A percentile compares a stretch with the other conserved stretches of the same genome.
Evolutionary conservation across 2,797 vertebrate species (phyloP).

Genomic region (Squalus acanthias): DNA sequence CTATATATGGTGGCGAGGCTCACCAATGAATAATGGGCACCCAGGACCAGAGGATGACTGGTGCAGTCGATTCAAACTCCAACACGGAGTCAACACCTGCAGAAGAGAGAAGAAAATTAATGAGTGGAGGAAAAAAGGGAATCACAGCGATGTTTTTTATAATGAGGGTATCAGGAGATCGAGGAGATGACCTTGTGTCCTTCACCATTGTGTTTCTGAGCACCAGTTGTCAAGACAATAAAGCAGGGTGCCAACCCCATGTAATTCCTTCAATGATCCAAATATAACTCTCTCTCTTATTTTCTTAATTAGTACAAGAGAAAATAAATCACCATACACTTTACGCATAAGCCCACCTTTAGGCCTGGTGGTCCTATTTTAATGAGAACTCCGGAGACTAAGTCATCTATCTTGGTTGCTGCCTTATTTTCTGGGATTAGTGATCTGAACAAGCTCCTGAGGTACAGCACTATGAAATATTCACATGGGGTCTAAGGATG

Average conservation of each 20-base stretch:
- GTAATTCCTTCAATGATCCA: background rate
- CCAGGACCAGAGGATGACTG: background rate
- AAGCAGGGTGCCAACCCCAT: background rate
- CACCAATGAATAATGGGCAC: background rate
- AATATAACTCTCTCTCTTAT: background rate
- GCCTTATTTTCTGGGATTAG: background rate
- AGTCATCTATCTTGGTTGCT: background rate
- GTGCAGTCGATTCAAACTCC: background rate
- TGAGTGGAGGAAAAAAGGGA: background rate
- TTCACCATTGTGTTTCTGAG: background rate
- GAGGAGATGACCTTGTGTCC: background rate
- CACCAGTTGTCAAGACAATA: background rate
- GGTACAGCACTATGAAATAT: background rate
- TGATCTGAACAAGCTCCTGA: background rate
- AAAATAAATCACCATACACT: background rate
- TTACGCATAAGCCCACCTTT: background rate
- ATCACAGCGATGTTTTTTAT: background rate
- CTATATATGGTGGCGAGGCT: background rate
- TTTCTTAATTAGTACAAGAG: background rate
- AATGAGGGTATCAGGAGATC: background rate
- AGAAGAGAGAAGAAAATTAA: background rate
- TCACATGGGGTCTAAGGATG: background rate
- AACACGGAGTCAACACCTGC: background rate
- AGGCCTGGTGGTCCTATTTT: background rate
- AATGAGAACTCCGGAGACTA: slow-evolving; percentile 29